Percentiles rank a stretch among this genome's conserved stretches.
Evolutionary conservation across 2,888 invertebrate species (phyloP).

Genomic region (Athalia cordata): DNA sequence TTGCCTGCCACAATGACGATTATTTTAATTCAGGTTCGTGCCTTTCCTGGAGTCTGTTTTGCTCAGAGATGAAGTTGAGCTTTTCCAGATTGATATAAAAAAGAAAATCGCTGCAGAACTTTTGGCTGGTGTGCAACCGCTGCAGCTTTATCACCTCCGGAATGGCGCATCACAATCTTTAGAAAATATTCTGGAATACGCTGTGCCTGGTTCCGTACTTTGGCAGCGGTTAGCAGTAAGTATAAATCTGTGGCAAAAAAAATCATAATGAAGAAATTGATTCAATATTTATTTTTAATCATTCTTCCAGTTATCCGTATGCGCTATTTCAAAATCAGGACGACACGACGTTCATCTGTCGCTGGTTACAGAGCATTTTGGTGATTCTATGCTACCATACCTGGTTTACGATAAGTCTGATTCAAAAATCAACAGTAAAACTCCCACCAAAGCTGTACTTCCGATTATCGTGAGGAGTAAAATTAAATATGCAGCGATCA

Average conservation of each 20-base stretch:
- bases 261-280: not conserved
- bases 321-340: slow-evolving; percentile 66
- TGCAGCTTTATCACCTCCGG: slow-evolving; percentile 64
- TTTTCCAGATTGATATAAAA: slow-evolving; percentile 59
- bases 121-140: slow-evolving; percentile 67
- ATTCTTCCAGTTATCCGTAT: slow-evolving; percentile 62
- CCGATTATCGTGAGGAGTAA: slow-evolving; percentile 69
- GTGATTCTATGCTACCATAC: slow-evolving; percentile 69
- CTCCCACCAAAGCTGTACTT: slow-evolving; percentile 51
- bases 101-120: slow-evolving; percentile 66
- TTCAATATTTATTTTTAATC: slow-evolving; percentile 12
- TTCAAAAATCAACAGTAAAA: not conserved
- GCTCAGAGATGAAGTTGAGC: slow-evolving; percentile 63
- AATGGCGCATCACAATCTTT: slow-evolving; percentile 61
- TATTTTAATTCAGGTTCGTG: slow-evolving; percentile 61
- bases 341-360: slow-evolving; percentile 60
- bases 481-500: slow-evolving; percentile 67
- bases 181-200: slow-evolving; percentile 61
- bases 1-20: not conserved
- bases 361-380: slow-evolving; percentile 66
- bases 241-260: slow-evolving; percentile 28
- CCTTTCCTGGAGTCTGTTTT: slow-evolving; percentile 65
- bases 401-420: slow-evolving; percentile 52
- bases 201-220: slow-evolving; percentile 65
- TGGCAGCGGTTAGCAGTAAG: slow-evolving; percentile 69